These are phyloP conservation scores for Calcarius lapponicus DNA, from an alignment of 2,797 vertebrate genomes.

Conservation along the genomic window DNA sequence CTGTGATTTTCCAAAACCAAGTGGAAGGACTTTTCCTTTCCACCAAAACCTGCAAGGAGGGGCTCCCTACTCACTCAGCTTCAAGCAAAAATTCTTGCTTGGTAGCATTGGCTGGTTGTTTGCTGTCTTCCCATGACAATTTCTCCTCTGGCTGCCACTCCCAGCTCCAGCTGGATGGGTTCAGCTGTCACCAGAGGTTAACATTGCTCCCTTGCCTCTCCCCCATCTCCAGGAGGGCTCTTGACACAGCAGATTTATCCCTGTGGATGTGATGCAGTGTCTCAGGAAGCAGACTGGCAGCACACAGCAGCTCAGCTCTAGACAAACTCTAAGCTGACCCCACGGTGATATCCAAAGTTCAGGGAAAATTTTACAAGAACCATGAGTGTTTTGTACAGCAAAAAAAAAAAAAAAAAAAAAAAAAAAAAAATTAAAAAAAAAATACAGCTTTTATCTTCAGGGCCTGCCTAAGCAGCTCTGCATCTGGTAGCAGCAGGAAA, in stretches of 20 bases:
- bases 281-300: not conserved
- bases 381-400: not conserved
- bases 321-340: not conserved
- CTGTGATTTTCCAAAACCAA: not conserved
- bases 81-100: not conserved
- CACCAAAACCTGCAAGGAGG: not conserved
- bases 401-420: not conserved
- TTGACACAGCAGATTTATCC: not conserved
- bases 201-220: not conserved
- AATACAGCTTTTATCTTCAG: not conserved
- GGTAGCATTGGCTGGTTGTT: not conserved
- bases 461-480: not conserved
- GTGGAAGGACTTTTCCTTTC: not conserved
- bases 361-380: not conserved
- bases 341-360: rapidly evolving
- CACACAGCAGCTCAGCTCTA: not conserved
- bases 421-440: not conserved
- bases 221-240: not conserved
- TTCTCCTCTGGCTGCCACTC: not conserved
- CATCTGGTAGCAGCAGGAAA: not conserved
- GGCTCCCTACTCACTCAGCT: not conserved
- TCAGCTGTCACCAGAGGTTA: conserved; percentile 18
- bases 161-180: not conserved
- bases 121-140: not conserved
- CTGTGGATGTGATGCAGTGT: not conserved